Base-by-base conservation (phyloP, 2,797 vertebrate genomes). In the Luscinia megarhynchos region DNA sequence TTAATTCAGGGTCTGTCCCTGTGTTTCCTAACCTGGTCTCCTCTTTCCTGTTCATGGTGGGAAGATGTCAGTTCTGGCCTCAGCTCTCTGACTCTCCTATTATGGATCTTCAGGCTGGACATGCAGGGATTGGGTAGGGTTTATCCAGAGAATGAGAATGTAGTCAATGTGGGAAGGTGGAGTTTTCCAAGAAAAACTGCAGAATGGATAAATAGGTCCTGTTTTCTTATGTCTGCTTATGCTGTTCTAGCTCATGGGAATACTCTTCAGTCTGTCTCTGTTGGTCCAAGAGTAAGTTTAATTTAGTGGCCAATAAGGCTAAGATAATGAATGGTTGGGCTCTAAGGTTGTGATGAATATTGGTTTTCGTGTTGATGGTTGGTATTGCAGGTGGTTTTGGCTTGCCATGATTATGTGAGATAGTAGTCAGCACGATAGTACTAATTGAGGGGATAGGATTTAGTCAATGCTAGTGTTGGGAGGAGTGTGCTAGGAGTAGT, bases 281-380 rank as follows among this genome's bases (percentile, higher is more conserved):
- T 9, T 67, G 13, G 22, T 36, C 34, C 40, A 79, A 66, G 11
- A 45, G 9, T 23, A 50, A 83, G 69, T 15, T 48, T 36, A 26
- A 6, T 48, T 70, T 41, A 41, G 30, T 48, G 41, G 17, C 24
- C 20, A 29, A 46, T 19, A 46, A 61, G 24, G 17, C 19, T 68
- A 40, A 53, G 54, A 13, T 45, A 40, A 40, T 11, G 48, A 62
- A 19, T 11, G 12, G 8, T 13, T 46, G 20, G 14, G 10, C 7
- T 54, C 40, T 41, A 50, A 48, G 10, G 18, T 32, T 19, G 58
- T 70, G 58, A 57, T 43, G 4, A 69, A 40, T 21, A 46, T 18
- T 62, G 34, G 0, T 22, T 62, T 62, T 48, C 0, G 0, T 30
- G 21, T 26, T 34, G 8, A 18, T 32, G 14, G 21, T 41, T 62